A percentile compares a stretch with the other conserved stretches of the same genome.
Evolutionary conservation across 2,888 invertebrate genomes (phyloP).

Genomic region (Oxystoma pomonae): DNA sequence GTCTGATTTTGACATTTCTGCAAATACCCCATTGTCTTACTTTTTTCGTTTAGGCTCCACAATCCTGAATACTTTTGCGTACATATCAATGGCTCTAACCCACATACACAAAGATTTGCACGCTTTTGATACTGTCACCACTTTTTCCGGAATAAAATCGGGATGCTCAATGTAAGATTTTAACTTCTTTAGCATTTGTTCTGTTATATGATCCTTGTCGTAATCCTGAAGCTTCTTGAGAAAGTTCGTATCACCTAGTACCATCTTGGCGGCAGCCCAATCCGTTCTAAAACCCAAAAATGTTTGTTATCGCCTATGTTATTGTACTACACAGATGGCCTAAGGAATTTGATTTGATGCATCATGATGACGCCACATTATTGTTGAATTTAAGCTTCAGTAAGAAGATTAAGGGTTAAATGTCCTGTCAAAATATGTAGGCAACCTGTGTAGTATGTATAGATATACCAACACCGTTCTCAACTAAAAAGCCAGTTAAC

Average conservation of each 20-base stretch:
- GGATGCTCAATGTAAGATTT: constrained; percentile 80
- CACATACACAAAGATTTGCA: constrained; percentile 89
- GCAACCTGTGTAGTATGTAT: too few relatives aligned
- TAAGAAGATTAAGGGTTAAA: too few relatives aligned
- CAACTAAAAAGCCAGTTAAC: too few relatives aligned
- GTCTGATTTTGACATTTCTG: too few relatives aligned
- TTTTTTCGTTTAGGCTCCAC: constrained; percentile 84
- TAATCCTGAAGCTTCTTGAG: constrained; percentile 77
- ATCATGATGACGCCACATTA: too few relatives aligned
- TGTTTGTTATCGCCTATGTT: too few relatives aligned
- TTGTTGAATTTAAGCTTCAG: too few relatives aligned
- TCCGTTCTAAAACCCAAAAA: constrained; percentile 62
- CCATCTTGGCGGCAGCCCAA: constrained; percentile 78
- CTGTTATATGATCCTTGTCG: constrained; percentile 83
- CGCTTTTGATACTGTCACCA: constrained; percentile 82
- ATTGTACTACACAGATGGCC: too few relatives aligned
- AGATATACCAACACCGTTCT: too few relatives aligned
- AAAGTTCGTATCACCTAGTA: constrained; percentile 80
- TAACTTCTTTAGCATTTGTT: constrained; percentile 69
- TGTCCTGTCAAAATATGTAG: too few relatives aligned
- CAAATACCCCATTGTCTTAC: too few relatives aligned
- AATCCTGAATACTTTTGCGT: constrained; percentile 79
- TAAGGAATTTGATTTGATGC: too few relatives aligned
- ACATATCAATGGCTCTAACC: constrained; percentile 88
- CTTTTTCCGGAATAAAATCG: constrained; percentile 78